Conservation (phyloP, 1,140 invertebrate genomes). For the Saccostrea cuccullata region DNA sequence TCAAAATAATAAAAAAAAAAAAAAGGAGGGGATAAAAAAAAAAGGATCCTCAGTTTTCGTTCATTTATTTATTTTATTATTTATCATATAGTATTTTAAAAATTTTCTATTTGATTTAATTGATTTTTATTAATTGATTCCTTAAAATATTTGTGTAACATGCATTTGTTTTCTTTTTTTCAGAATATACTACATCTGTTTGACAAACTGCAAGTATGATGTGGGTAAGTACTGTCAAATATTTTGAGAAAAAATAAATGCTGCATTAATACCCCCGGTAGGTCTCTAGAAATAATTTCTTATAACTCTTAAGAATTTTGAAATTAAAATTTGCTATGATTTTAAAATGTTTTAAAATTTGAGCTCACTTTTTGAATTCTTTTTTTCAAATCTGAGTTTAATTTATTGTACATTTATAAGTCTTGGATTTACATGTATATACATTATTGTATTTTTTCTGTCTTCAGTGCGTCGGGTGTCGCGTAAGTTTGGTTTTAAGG, state of each 20-base stretch:
- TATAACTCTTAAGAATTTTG: background rate
- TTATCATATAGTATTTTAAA: too few species aligned
- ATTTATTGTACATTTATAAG: background rate
- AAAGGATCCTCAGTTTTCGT: too few species aligned
- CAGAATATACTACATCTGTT: slow-evolving; percentile 75
- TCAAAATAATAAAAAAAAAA: too few species aligned
- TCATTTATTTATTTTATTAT: too few species aligned
- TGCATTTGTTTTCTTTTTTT: slow-evolving; percentile 63
- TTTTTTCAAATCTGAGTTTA: background rate
- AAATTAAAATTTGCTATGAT: background rate
- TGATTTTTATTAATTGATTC: too few species aligned
- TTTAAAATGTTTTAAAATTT: background rate
- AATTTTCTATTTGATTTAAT: too few species aligned
- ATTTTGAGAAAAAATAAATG: background rate
- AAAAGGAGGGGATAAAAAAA: too few species aligned
- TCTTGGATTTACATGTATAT: background rate
- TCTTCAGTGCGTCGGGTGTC: slow-evolving; percentile 81
- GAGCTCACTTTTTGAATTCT: background rate
- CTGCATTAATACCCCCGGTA: too few species aligned
- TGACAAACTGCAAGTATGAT: slow-evolving; percentile 78
- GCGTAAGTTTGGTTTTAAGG: slow-evolving; percentile 86
- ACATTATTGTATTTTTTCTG: slow-evolving; percentile 5
- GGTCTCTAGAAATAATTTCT: background rate
- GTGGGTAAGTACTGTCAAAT: slow-evolving; percentile 69
- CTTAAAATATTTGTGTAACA: background rate